Evolutionary conservation across 1,140 invertebrate species (phyloP).

Genomic region (Venturia canescens): DNA sequence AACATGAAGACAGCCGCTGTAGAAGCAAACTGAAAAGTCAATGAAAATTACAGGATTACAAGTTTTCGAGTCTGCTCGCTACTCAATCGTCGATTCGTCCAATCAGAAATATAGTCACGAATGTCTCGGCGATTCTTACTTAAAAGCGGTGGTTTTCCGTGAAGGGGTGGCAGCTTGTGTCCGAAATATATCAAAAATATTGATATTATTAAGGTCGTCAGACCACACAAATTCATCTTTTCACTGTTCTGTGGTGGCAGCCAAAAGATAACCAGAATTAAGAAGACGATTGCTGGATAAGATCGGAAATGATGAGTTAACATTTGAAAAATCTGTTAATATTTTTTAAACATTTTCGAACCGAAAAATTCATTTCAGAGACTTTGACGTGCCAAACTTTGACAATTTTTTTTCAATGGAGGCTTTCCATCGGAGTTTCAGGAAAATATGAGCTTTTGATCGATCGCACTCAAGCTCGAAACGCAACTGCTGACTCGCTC

Average conservation of each 20-base stretch:
- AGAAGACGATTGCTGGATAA: constrained; percentile 78
- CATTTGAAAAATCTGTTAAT: not conserved
- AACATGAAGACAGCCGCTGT: constrained; percentile 79
- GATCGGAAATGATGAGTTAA: constrained; percentile 19
- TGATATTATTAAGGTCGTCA: constrained; percentile 79
- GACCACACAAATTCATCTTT: constrained; percentile 81
- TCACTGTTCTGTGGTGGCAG: constrained; percentile 82
- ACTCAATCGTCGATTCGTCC: not conserved
- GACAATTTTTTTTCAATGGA: no score
- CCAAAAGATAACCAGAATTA: constrained; percentile 82
- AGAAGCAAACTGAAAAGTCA: constrained; percentile 79
- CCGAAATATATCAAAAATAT: constrained; percentile 82
- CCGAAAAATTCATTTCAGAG: no score
- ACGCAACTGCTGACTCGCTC: no score
- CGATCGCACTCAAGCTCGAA: no score
- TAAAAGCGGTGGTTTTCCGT: constrained; percentile 81
- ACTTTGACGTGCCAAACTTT: no score
- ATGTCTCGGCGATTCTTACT: constrained; percentile 72
- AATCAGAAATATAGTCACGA: no score
- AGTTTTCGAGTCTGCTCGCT: no score
- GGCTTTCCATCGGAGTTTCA: no score
- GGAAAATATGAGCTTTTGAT: no score
- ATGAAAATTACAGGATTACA: constrained; percentile 61
- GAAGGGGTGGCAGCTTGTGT: constrained; percentile 79
- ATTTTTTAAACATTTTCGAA: no score